Evolutionary conservation across 2,113 vertebrate species (phyloP), one percentile per base, ranked within the genome.

Genomic region (Rhipidura dahli): DNA sequence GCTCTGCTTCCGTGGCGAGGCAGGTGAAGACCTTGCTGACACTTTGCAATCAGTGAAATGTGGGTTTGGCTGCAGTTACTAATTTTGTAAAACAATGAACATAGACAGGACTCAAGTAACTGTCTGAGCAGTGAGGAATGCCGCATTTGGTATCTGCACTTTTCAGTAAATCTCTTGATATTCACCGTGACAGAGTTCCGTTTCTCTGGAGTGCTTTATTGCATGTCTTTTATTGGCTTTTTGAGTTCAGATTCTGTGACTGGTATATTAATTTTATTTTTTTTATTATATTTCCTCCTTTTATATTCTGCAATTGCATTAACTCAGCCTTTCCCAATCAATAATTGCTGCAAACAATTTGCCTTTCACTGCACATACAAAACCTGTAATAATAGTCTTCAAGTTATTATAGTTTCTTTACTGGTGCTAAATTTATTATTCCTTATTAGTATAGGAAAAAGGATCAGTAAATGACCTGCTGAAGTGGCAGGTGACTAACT

Each of bases 281-380:
- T 94, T 94, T 83, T 49, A 65, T 42, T 94, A 11, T 94, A 88
- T 84, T 83, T 71, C 47, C 17, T 89, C 39, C 66, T 78, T 85
- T 80, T 89, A 76, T 77, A 71, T 83, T 87, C 90, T 73, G n/a
- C 42, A 86, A 81, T 92, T 80, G 42, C 75, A 65, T 88, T 93
- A 95, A 93, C 72, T 91, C 76, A 85, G 87, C 70, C 35, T 90
- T 91, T 81, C 51, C 59, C 4, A 19, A 71, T 82, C 50, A 20
- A 96, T 84, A 90, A 94, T 64, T 33, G 56, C 72, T 90, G 65
- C 77, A 86, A 96, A 96, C 93, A 90, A 71, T 95, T 96, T 90
- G 81, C 68, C 87, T 97, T 96, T 84, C 86, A 57, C 53, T 77
- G 80, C 61, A 75, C 42, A 39, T 45, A 73, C 49, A 73, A 91